Evolutionary conservation across 1,140 invertebrate species (phyloP), one percentile per base, ranked within the genome.

Genomic region (Sinella curviseta): DNA sequence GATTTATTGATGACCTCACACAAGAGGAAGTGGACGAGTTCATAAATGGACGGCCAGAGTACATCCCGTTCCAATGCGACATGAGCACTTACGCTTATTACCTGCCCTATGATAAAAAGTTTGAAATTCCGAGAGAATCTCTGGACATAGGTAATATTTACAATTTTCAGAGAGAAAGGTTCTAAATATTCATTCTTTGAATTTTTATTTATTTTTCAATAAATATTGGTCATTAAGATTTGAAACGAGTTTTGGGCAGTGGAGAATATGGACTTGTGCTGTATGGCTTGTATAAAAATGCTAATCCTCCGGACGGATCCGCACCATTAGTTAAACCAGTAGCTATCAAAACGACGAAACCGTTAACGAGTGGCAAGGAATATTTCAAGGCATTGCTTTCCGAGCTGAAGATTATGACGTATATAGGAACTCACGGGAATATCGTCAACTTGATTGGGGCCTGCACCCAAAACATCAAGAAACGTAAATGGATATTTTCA

Each of bases 51-150:
- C 31, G 75, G 48, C 75, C 76, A 24, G 74, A 79, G 55, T 65
- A 67, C 0, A 79, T 76, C 48, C 78, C 74, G 0, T 79, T 79
- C 48, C 74, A 76, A 36, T 67, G 57, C 31, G 78, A 79, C 31
- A 79, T 76, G 74, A 79, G 74, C 14, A 79, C 78, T n/a, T 79
- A 48, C 30, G 79, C 74, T 20, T 70, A 80, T 36, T 77, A 60
- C 4, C 76, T 80, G 26, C 79, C 79, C 0, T 80, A 80, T 26
- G 57, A 80, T 54, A 24, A 30, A 20, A 35, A 70, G 17, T 80
- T 54, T 39, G 79, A 80, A 74, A 80, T 80, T 55, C 76, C 79
- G 1, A 73, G 75, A 60, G 76, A 77, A 2, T 20, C 8, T 8
- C 57, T 77, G 12, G 30, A 70, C 4, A 80, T 80, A 48, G 79